Percentiles rank a stretch among this genome's conserved stretches.
Conservation (phyloP, 1,140 invertebrate species). For the Idris sp. region DNA sequence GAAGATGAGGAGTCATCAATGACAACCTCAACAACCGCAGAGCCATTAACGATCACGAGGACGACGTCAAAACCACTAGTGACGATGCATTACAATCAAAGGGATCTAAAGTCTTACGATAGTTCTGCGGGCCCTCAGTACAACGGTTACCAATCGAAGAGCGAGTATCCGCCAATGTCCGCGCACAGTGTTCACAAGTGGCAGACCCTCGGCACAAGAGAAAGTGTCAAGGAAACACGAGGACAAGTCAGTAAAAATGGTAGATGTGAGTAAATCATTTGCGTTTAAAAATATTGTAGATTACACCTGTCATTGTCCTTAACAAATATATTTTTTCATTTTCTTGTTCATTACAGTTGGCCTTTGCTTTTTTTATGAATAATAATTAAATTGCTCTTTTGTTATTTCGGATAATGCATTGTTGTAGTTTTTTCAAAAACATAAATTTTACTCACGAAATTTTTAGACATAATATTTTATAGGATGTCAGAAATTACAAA, state of each 20-base stretch:
- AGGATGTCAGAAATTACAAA: too few species aligned
- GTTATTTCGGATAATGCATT: neutral
- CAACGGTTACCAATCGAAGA: slow-evolving; percentile 68
- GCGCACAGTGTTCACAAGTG: slow-evolving; percentile 71
- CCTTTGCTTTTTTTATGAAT: slow-evolving; percentile 22
- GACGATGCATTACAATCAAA: slow-evolving; percentile 37
- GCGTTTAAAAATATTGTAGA: slow-evolving; percentile 15
- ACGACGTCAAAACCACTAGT: slow-evolving; percentile 48
- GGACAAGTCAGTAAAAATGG: slow-evolving; percentile 63
- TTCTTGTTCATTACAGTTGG: neutral
- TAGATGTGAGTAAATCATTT: slow-evolving; percentile 64
- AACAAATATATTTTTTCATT: slow-evolving; percentile 13
- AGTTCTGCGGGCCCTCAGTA: slow-evolving; percentile 63
- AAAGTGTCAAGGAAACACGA: slow-evolving; percentile 69
- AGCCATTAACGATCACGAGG: slow-evolving; percentile 52
- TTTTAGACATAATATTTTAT: too few species aligned
- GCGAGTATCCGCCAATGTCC: slow-evolving; percentile 72
- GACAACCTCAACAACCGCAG: slow-evolving; percentile 53
- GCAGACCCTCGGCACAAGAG: slow-evolving; percentile 70
- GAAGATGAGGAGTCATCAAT: slow-evolving; percentile 53
- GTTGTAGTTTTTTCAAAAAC: too few species aligned
- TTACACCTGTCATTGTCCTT: slow-evolving; percentile 35
- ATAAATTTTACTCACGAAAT: too few species aligned
- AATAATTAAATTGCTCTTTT: slow-evolving; percentile 1
- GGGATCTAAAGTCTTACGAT: slow-evolving; percentile 59